Evolutionary conservation across 2,888 invertebrate species (phyloP), one percentile per base, ranked within the genome.

Genomic region (Ichneumon xanthorius): DNA sequence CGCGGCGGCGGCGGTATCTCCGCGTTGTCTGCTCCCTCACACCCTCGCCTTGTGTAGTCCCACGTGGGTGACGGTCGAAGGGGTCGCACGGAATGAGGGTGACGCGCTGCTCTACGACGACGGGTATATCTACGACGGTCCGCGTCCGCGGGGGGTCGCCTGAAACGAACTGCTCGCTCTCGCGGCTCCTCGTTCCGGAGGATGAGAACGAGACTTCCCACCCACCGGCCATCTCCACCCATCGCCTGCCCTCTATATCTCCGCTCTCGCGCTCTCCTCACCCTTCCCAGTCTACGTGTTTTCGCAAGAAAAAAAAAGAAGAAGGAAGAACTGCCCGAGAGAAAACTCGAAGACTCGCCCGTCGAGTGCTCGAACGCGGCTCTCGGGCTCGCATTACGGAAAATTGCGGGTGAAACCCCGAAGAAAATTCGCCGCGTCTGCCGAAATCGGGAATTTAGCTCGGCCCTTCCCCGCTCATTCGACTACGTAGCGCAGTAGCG

Each of bases 51-150:
- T 90, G 90, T 90, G 90, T 84, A 81, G 83, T 92, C 91, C 93
- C 93, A 93, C 93, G 93, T 93, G 93, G 93, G 92, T 91, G 93
- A 92, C 91, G 93, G 92, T 92, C 93, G 93, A 93, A 93, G 93
- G 93, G 93, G 93, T 93, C 93, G 93, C 90, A 90, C 91, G 93
- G 92, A 92, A 93, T 91, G 93, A 92, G 92, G 93, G 93, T 91
- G 92, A 92, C 92, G 91, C 90, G 91, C 73, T 90, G 87, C 87
- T 80, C 77, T 50, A 73, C 70, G 84, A 67, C 78, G 77, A 22
- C 77, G 68, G 26, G 26, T 40, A 75, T 26, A 40, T 50, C 70
- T 71, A 61, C 75, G 84, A 53, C 61, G 75, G 68, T 63, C 63
- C 63, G 63, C 67, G 58, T 53, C 50, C 48, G 53, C 53, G 71